Evolutionary conservation across 1,140 invertebrate species (phyloP), one percentile per base, ranked within the genome.

Genomic region (Drosophila arizonae): DNA sequence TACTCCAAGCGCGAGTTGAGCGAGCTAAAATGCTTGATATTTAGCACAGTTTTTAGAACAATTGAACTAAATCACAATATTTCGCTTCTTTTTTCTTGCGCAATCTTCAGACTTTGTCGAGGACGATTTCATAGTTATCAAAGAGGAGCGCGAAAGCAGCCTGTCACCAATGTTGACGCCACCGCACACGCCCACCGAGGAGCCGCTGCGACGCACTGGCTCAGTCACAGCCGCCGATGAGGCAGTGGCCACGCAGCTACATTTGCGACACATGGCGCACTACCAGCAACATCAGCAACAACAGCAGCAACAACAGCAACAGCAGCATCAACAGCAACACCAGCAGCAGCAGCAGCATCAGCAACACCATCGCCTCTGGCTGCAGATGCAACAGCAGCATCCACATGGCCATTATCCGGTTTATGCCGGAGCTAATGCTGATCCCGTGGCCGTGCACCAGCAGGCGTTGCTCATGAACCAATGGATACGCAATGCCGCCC

Each of bases 101-200:
- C 17, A n/a, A 39, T 50, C 56, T 65, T 15, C 63, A 89, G 86
- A 89, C 72, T 89, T 90, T 74, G 86, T 55, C 91, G 86, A 89
- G 91, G 79, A 87, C 13, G 93, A 93, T 68, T 93, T 93, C 60
- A 80, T 92, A 50, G 82, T 87, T 75, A 93, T 95, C 36, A 95
- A 95, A 86, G 92, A 94, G 74, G 94, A 95, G 89, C 93, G 94
- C 39, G 93, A 94, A 58, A 94, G 94, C 60, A 93, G 92, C 54
- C 90, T 93, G 36, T 94, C 94, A 15, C 94, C 94, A 8, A 92
- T 95, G 73, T 91, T 95, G 58, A 96, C 95, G 51, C 95, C 95
- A 21, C 95, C 95, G 5, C 94, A 95, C 50, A 95, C 95, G 58
- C 95, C 95, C 41, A 95, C 95, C 11, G 95, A 95, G 76, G 84